Conservation (phyloP, 2,113 vertebrate genomes). For the Malurus melanocephalus region DNA sequence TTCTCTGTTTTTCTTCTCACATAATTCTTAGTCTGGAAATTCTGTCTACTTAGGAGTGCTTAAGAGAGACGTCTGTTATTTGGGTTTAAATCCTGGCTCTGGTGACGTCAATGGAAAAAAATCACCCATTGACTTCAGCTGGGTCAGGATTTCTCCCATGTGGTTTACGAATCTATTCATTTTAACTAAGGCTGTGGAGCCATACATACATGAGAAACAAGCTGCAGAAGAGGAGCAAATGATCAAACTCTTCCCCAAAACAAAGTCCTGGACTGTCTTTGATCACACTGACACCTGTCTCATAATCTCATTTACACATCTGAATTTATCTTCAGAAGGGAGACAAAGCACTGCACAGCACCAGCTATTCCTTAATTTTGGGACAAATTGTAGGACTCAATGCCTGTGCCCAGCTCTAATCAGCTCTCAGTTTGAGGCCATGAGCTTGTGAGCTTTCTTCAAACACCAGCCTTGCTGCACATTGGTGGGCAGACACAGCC, state of each 20-base stretch:
- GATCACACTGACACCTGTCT: not conserved
- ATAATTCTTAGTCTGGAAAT: conserved; percentile 42
- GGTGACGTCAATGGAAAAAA: conserved; percentile 67
- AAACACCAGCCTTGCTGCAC: not conserved
- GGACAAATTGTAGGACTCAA: not conserved
- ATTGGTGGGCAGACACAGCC: not conserved
- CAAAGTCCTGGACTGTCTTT: not conserved
- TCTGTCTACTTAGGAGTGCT: conserved; percentile 42
- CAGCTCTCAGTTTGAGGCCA: not conserved
- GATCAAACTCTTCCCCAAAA: not conserved
- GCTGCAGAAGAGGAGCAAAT: not conserved
- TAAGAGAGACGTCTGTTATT: conserved; percentile 41
- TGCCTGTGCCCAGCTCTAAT: not conserved
- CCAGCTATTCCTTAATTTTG: not conserved
- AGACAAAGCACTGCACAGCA: not conserved
- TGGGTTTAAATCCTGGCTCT: conserved; percentile 56
- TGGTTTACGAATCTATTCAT: conserved; percentile 45
- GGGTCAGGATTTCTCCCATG: conserved; percentile 60
- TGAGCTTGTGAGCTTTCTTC: not conserved
- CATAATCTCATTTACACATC: not conserved
- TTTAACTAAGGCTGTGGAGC: conserved; percentile 7
- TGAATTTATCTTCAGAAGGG: not conserved
- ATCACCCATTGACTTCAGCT: conserved; percentile 48
- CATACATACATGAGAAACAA: not conserved
- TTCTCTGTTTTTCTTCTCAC: conserved; percentile 4